These are phyloP conservation scores for Tiliacea citrago DNA, from an alignment of 2,888 invertebrate genomes.

Conservation along the genomic window DNA sequence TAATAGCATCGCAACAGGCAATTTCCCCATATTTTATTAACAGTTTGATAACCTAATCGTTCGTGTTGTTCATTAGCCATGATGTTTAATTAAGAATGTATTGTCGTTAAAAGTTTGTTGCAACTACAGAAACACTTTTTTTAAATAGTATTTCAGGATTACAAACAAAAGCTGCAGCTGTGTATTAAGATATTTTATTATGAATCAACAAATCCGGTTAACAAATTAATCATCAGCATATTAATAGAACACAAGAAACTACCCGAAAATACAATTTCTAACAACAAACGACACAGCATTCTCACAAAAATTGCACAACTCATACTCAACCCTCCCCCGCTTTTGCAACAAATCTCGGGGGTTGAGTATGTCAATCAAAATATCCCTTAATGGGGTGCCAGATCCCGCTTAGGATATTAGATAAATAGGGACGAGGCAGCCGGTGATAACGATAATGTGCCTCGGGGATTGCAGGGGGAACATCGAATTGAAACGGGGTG, in stretches of 20 bases:
- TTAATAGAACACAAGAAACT: not conserved
- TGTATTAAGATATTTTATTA: not conserved
- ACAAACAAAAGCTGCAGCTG: not conserved
- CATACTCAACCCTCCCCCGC: conserved; percentile 66
- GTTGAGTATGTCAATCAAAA: conserved; percentile 87
- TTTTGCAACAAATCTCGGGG: conserved; percentile 75
- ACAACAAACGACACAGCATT: conserved; percentile 1
- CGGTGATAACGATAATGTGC: conserved; percentile 64
- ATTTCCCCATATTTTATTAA: not conserved
- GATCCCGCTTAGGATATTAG: conserved; percentile 85
- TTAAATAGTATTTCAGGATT: not conserved
- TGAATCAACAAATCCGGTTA: too few species aligned
- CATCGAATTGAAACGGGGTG: conserved; percentile 20
- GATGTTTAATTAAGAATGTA: not conserved
- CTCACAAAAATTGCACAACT: conserved; percentile 50
- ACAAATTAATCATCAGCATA: too few species aligned
- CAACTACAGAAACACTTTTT: not conserved
- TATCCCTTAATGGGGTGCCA: conserved; percentile 81
- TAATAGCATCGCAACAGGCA: not conserved
- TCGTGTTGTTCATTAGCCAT: too few species aligned
- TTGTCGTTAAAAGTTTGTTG: not conserved
- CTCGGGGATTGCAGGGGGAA: conserved; percentile 29
- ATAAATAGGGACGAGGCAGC: conserved; percentile 77
- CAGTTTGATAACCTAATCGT: too few species aligned
- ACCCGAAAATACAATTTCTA: not conserved